phyloP scores from a whole-genome alignment of 2,797 vertebrate genomes.

The Hephaestus fuliginosus region DNA sequence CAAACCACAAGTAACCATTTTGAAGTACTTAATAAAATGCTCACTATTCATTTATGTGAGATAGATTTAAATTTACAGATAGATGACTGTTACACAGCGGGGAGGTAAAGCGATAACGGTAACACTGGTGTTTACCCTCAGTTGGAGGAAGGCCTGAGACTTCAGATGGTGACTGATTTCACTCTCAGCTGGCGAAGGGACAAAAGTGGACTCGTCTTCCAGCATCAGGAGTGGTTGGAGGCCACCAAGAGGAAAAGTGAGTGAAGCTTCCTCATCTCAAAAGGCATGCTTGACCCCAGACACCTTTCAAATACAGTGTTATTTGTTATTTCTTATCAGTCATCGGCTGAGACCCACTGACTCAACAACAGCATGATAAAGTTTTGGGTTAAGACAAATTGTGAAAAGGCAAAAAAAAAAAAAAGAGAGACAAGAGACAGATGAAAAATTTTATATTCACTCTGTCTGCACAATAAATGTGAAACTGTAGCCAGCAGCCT shows the following conservation, averaged over 20 bases:
- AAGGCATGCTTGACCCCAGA: too few relatives aligned
- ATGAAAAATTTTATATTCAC: too few relatives aligned
- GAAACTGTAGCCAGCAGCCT: too few relatives aligned
- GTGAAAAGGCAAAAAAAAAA: too few relatives aligned
- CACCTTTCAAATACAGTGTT: too few relatives aligned
- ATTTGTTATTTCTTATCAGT: too few relatives aligned
- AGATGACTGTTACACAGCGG: neutral
- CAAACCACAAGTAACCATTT: neutral
- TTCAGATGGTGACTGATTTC: conserved; percentile 11
- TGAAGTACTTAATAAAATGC: neutral
- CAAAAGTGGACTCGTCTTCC: conserved; percentile 9
- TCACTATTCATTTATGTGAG: neutral
- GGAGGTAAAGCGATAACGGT: neutral
- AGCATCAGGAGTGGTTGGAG: rapidly evolving
- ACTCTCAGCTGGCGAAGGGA: conserved; percentile 18
- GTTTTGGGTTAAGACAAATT: too few relatives aligned
- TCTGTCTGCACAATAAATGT: too few relatives aligned
- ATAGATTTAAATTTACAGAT: neutral
- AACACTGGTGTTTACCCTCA: conserved; percentile 10
- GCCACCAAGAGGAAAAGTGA: neutral
- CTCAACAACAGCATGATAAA: too few relatives aligned
- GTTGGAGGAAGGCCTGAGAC: conserved; percentile 7
- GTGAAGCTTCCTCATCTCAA: neutral
- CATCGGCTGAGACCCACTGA: too few relatives aligned
- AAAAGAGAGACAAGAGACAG: too few relatives aligned